Conservation (phyloP, 2,797 vertebrate genomes). For the Takifugu rubripes region DNA sequence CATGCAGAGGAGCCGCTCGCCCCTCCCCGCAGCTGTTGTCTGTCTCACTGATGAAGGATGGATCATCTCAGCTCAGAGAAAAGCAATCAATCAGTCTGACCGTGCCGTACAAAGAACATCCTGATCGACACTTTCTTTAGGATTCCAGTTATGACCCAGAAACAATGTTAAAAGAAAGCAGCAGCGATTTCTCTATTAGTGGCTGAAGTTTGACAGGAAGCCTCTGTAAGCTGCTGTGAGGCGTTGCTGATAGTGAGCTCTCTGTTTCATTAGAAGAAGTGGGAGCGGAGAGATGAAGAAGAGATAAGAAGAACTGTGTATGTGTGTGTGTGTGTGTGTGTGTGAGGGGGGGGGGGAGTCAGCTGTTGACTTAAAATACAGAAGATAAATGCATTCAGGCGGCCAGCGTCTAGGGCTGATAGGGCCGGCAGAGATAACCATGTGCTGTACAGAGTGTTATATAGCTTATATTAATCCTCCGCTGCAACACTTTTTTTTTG, state of each 20-base stretch:
- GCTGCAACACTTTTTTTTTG: too few species aligned
- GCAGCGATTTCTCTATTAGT: slow-evolving; percentile 22
- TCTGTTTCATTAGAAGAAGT: slow-evolving; percentile 28
- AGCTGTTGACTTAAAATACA: slow-evolving; percentile 16
- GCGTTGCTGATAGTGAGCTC: slow-evolving; percentile 25
- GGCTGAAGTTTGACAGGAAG: slow-evolving; percentile 4
- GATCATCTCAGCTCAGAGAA: slow-evolving; percentile 30
- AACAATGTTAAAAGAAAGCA: slow-evolving; percentile 12
- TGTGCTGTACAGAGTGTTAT: slow-evolving; percentile 1
- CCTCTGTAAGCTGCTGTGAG: slow-evolving; percentile 4
- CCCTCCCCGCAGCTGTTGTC: slow-evolving; percentile 53
- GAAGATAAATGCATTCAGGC: slow-evolving; percentile 15
- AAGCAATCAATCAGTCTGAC: slow-evolving; percentile 24
- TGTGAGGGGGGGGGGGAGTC: slow-evolving; percentile 10
- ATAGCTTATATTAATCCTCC: slow-evolving; percentile 29
- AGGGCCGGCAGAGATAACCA: slow-evolving; percentile 22
- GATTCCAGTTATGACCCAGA: slow-evolving; percentile 14
- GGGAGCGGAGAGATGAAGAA: slow-evolving; percentile 4
- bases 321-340: too few species aligned
- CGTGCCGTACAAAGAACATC: slow-evolving; percentile 35
- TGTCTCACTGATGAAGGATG: slow-evolving; percentile 22
- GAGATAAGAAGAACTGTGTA: slow-evolving; percentile 28
- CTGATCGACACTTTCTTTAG: slow-evolving; percentile 12
- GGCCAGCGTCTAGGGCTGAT: slow-evolving; percentile 18
- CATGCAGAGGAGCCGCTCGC: slow-evolving; percentile 39